Percentiles rank a stretch among this genome's conserved stretches.
Conservation (phyloP, 2,113 vertebrate genomes). For the Turdus rufiventris region DNA sequence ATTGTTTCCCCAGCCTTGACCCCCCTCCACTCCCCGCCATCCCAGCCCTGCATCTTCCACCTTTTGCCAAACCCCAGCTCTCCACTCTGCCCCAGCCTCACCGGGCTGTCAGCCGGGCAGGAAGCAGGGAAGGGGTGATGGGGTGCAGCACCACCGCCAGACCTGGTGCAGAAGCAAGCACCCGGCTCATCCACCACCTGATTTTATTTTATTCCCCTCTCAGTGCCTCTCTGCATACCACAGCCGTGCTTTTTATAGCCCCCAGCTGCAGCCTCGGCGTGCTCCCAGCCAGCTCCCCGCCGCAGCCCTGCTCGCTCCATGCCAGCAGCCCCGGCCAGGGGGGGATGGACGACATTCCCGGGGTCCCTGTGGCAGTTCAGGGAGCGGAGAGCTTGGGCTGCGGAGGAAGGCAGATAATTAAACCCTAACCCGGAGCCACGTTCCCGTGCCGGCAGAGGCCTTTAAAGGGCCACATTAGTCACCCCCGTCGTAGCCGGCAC, state of each 20-base stretch:
- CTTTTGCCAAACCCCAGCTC: neutral
- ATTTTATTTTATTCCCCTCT: conserved; percentile 32
- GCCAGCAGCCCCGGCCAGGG: conserved; percentile 1
- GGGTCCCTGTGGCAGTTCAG: neutral
- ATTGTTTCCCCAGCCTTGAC: neutral
- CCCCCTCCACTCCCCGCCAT: fast-evolving
- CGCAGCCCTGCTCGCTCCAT: neutral
- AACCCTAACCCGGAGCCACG: neutral
- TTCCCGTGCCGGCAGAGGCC: conserved; percentile 1
- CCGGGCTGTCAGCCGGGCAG: neutral
- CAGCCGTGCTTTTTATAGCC: conserved; percentile 62
- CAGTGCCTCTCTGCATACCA: conserved; percentile 29
- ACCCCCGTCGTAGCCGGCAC: neutral
- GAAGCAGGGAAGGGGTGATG: neutral
- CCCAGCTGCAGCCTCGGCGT: conserved; percentile 33
- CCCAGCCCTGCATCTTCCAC: neutral
- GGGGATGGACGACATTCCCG: neutral
- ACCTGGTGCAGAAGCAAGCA: neutral
- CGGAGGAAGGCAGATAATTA: conserved; percentile 22
- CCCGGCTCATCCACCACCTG: conserved; percentile 9
- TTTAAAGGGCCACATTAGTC: neutral
- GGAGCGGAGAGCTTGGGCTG: neutral
- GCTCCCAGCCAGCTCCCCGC: conserved; percentile 26
- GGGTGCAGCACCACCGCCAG: neutral
- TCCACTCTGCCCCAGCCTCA: neutral